These are phyloP conservation scores for Rhea pennata DNA, from an alignment of 2,113 vertebrate genomes.

Conservation along the genomic window DNA sequence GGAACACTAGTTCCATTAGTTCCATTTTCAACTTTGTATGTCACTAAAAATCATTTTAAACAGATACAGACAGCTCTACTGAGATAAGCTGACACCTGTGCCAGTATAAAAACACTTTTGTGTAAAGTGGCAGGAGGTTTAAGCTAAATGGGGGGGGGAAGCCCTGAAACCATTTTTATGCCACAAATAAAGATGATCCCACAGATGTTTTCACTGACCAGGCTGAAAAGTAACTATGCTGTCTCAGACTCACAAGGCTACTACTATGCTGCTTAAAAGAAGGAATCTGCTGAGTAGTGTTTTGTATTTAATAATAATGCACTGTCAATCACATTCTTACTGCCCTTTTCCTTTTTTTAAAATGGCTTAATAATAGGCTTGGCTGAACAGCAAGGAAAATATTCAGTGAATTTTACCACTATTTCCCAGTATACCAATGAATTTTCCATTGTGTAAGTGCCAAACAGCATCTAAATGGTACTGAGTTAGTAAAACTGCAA, in stretches of 20 bases:
- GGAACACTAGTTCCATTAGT: background rate
- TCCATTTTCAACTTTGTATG: background rate
- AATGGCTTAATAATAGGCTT: conserved; percentile 44
- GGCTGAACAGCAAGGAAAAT: conserved; percentile 56
- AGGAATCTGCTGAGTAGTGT: conserved; percentile 38
- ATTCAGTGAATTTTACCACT: conserved; percentile 28
- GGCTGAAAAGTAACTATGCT: background rate
- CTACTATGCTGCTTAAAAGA: background rate
- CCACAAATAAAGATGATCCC: background rate
- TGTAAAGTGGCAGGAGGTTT: background rate
- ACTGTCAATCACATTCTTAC: conserved; percentile 34
- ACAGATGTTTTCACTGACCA: background rate
- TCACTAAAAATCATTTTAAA: background rate
- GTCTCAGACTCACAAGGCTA: background rate
- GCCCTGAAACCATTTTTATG: background rate
- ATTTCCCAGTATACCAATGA: background rate
- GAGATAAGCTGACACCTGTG: background rate
- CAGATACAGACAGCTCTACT: background rate
- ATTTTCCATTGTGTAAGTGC: conserved; percentile 23
- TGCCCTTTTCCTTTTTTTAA: background rate
- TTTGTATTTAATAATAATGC: conserved; percentile 4
- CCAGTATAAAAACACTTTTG: background rate
- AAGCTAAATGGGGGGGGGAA: background rate
- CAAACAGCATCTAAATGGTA: conserved; percentile 2
- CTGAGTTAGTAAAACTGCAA: background rate